Conservation (phyloP, 1,140 invertebrate genomes). For the Philopotamus ludificatus region DNA sequence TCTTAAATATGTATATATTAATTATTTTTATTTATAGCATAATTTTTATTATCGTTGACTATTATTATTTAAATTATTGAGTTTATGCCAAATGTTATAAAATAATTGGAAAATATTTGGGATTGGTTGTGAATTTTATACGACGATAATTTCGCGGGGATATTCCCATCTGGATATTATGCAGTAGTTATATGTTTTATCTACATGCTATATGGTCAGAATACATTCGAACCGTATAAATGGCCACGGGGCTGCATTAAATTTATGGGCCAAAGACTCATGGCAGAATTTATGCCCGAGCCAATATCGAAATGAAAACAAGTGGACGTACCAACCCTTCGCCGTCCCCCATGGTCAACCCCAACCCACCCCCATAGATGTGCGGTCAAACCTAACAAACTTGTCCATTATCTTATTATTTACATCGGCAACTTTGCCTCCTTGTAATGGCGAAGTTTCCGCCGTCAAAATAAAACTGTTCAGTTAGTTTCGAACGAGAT, state of each 20-base stretch:
- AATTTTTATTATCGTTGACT: no score
- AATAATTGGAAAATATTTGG: no score
- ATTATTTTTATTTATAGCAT: neutral
- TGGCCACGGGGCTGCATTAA: constrained; percentile 36
- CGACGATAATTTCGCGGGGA: no score
- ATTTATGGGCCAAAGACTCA: constrained; percentile 32
- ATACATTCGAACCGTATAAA: constrained; percentile 19
- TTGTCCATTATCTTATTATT: constrained; percentile 12
- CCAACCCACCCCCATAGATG: neutral
- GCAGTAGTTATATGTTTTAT: constrained; percentile 11
- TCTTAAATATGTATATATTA: neutral
- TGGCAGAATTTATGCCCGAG: constrained; percentile 32
- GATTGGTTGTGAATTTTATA: no score
- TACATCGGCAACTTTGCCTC: neutral
- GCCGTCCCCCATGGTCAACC: neutral
- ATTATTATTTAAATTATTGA: no score
- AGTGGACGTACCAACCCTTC: constrained; percentile 18
- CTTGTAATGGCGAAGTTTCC: constrained; percentile 1
- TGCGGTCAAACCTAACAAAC: constrained; percentile 8
- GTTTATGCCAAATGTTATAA: no score
- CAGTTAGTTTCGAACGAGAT: neutral
- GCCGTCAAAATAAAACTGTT: neutral
- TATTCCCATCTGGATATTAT: no score
- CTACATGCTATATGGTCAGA: neutral
- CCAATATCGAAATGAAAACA: constrained; percentile 38